phyloP scores from a whole-genome alignment of 2,797 vertebrate genomes.

The Anabas testudineus region DNA sequence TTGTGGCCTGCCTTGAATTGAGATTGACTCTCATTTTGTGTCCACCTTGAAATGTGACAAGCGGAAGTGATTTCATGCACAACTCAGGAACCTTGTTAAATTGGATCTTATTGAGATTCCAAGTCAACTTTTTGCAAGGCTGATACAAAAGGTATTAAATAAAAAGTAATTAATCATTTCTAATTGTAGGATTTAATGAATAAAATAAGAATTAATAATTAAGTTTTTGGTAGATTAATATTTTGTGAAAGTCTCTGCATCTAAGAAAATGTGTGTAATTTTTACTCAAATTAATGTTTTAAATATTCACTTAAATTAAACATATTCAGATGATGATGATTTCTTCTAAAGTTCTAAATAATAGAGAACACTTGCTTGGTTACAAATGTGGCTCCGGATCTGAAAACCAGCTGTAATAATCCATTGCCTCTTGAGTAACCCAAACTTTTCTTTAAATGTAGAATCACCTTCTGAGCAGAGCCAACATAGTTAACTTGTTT shows the following conservation, averaged over 20 bases:
- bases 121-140: not conserved
- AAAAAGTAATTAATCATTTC: slow-evolving; percentile 19
- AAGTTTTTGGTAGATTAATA: not conserved
- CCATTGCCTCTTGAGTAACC: too few species aligned
- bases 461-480: too few species aligned
- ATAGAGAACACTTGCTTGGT: not conserved
- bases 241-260: not conserved
- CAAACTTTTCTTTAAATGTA: too few species aligned
- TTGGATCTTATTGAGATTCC: slow-evolving; percentile 12
- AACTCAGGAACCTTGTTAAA: slow-evolving; percentile 33
- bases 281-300: slow-evolving; percentile 3
- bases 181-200: not conserved
- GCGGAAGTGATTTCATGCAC: slow-evolving; percentile 16
- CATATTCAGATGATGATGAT: not conserved
- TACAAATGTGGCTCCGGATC: too few species aligned
- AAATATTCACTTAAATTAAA: slow-evolving; percentile 23
- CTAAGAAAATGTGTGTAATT: not conserved
- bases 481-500: too few species aligned
- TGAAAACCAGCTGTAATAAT: too few species aligned
- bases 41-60: slow-evolving; percentile 26
- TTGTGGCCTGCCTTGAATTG: slow-evolving; percentile 10
- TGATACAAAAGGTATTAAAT: slow-evolving; percentile 10
- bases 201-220: slow-evolving; percentile 4
- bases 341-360: not conserved
- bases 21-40: not conserved